Conservation (phyloP, 1,140 invertebrate species). For the Eriosoma lanigerum region DNA sequence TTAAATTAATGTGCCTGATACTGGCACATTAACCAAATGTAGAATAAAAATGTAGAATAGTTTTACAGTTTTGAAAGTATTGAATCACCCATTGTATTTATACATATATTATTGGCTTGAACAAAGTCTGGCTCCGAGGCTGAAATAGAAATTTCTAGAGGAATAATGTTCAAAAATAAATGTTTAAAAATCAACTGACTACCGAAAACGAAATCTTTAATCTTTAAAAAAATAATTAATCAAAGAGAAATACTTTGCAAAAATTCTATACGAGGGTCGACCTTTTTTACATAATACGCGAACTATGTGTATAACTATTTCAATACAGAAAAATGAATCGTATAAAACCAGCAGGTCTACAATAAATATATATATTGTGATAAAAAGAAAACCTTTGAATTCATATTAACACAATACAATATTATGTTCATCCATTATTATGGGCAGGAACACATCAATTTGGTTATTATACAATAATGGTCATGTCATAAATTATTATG, state of each 20-base stretch:
- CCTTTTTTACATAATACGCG: background rate
- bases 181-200: background rate
- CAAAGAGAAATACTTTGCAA: background rate
- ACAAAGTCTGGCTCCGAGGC: background rate
- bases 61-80: no score
- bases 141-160: constrained; percentile 5
- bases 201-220: background rate
- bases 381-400: background rate
- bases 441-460: no score
- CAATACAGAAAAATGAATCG: background rate
- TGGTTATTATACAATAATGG: no score
- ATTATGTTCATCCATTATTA: background rate
- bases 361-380: background rate
- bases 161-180: background rate
- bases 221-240: constrained; percentile 1
- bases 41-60: no score
- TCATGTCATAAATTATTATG: no score
- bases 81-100: no score
- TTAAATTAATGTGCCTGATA: no score
- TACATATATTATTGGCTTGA: no score
- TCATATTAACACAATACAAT: background rate
- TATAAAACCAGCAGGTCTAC: background rate
- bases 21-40: no score
- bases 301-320: background rate
- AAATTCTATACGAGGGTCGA: background rate